A percentile compares a stretch with the other conserved stretches of the same genome.
phyloP scores from a whole-genome alignment of 2,797 vertebrate species.

The Gouania willdenowi region DNA sequence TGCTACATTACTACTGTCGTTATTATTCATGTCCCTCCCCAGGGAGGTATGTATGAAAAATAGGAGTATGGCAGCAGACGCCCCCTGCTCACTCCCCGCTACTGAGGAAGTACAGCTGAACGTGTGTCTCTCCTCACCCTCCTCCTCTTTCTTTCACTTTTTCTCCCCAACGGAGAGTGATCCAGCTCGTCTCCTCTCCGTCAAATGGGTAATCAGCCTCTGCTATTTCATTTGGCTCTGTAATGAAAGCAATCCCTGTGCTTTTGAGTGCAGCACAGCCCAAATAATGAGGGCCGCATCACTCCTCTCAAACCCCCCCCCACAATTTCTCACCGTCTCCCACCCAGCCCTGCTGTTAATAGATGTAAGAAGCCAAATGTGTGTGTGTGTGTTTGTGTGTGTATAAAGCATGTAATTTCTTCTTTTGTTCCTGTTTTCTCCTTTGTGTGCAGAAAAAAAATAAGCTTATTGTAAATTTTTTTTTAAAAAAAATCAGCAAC shows the following conservation, averaged over 20 bases:
- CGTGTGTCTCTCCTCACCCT: not conserved
- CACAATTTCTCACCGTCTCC: conserved; percentile 35
- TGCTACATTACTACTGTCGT: conserved; percentile 41
- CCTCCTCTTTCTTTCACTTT: conserved; percentile 9
- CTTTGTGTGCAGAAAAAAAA: conserved; percentile 21
- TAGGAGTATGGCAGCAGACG: conserved; percentile 37
- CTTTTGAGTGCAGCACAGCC: conserved; percentile 68
- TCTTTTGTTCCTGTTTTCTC: conserved; percentile 53
- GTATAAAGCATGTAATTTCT: conserved; percentile 40
- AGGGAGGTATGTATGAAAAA: conserved; percentile 55
- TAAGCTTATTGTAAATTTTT: conserved; percentile 10
- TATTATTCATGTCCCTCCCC: conserved; percentile 63
- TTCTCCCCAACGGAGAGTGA: conserved; percentile 47
- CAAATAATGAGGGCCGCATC: conserved; percentile 81
- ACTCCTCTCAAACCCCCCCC: conserved; percentile 34
- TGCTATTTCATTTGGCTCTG: conserved; percentile 73
- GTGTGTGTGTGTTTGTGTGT: conserved; percentile 27
- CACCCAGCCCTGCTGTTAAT: conserved; percentile 59
- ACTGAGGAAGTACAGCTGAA: conserved; percentile 39
- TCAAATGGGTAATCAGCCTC: conserved; percentile 76
- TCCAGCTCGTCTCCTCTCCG: conserved; percentile 57
- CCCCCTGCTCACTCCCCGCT: not conserved
- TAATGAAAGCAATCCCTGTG: conserved; percentile 80
- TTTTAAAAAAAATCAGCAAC: conserved; percentile 27
- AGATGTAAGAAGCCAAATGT: conserved; percentile 59